These are phyloP conservation scores for Petrocephalus microphthalmus DNA, from an alignment of 2,113 vertebrate genomes.

Conservation along the genomic window DNA sequence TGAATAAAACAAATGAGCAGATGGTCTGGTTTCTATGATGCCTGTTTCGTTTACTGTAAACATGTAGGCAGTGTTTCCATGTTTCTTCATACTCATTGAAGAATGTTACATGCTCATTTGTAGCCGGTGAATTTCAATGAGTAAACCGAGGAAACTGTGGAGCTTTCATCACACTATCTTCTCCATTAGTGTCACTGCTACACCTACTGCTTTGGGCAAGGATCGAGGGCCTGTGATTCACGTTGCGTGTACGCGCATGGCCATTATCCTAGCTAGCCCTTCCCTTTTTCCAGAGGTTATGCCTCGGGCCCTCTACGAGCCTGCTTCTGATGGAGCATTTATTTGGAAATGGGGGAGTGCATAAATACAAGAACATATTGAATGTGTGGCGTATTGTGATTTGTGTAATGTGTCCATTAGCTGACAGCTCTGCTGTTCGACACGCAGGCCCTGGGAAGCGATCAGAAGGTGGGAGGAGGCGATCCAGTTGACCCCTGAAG, in stretches of 20 bases:
- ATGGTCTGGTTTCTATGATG: background rate
- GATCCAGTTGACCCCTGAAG: conserved; percentile 82
- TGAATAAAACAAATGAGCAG: background rate
- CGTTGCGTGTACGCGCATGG: background rate
- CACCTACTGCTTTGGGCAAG: background rate
- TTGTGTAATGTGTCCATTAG: background rate
- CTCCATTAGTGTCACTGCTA: background rate
- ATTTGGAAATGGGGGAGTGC: background rate
- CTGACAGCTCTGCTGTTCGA: conserved; percentile 23
- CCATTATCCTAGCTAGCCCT: background rate
- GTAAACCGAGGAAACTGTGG: too few species aligned
- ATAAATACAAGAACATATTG: background rate
- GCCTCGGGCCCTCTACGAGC: background rate
- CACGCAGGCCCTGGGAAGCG: conserved; percentile 78
- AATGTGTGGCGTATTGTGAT: background rate
- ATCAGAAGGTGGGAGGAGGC: conserved; percentile 91
- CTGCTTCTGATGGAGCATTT: background rate
- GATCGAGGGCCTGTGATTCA: background rate
- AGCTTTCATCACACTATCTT: background rate
- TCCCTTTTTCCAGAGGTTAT: background rate
- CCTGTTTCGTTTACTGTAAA: background rate
- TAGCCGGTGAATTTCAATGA: background rate
- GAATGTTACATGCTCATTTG: background rate
- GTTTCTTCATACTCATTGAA: background rate
- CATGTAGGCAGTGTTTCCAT: background rate